Conservation (phyloP, 2,888 invertebrate species). For the Campoplex capitator region DNA sequence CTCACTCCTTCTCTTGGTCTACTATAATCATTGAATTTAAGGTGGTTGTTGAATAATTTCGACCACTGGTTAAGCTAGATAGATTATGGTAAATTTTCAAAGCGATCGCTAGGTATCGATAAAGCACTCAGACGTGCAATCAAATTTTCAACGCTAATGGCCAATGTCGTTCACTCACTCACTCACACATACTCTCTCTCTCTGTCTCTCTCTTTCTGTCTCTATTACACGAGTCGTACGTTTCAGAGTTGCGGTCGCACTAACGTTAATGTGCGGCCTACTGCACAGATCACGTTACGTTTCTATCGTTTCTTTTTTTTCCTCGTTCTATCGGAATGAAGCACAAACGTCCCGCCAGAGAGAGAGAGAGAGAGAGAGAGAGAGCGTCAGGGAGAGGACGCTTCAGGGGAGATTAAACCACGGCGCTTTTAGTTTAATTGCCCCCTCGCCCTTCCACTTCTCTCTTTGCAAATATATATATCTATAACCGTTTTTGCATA, state of each 20-base stretch:
- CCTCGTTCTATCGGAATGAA: slow-evolving; percentile 19
- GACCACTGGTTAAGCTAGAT: background rate
- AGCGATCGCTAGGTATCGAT: slow-evolving; percentile 32
- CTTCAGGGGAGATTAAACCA: slow-evolving; percentile 49
- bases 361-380: background rate
- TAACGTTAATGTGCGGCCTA: slow-evolving; percentile 49
- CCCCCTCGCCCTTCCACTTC: slow-evolving; percentile 1
- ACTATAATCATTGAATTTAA: background rate
- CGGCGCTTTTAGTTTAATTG: slow-evolving; percentile 59
- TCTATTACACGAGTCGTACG: slow-evolving; percentile 36
- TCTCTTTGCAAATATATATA: background rate
- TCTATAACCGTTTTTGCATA: slow-evolving; percentile 42
- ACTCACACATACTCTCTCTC: background rate
- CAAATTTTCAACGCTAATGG: slow-evolving; percentile 52
- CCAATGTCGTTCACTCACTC: background rate
- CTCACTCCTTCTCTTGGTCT: background rate
- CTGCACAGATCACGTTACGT: slow-evolving; percentile 31
- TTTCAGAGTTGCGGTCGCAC: slow-evolving; percentile 39
- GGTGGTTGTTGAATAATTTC: slow-evolving; percentile 52
- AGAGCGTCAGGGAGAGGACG: background rate
- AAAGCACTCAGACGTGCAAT: slow-evolving; percentile 49
- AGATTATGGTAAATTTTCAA: slow-evolving; percentile 42
- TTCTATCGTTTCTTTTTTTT: slow-evolving; percentile 24
- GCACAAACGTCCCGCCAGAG: slow-evolving; percentile 15
- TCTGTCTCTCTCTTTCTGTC: background rate